These are phyloP conservation scores for Scaptomyza parva DNA, from an alignment of 2,888 invertebrate genomes.

Conservation along the genomic window DNA sequence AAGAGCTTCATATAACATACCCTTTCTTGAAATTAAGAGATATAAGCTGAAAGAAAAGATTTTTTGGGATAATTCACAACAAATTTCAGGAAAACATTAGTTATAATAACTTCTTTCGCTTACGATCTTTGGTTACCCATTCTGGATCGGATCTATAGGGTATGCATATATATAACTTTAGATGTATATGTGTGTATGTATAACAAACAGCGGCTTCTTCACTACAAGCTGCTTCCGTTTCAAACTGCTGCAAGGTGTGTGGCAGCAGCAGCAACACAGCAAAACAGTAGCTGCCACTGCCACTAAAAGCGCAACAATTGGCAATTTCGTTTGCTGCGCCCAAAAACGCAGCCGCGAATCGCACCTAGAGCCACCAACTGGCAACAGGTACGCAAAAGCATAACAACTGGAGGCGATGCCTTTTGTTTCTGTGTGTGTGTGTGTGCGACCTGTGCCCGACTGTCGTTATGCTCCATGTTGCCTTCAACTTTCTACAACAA, in stretches of 20 bases:
- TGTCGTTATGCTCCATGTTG: constrained; percentile 45
- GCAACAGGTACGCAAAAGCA: constrained; percentile 69
- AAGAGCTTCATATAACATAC: constrained; percentile 11
- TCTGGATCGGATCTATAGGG: not conserved
- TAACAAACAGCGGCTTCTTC: constrained; percentile 24
- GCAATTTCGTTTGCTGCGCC: constrained; percentile 76
- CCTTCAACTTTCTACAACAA: constrained; percentile 68
- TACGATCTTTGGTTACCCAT: not conserved
- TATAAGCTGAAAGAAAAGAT: not conserved
- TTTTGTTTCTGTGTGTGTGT: constrained; percentile 22
- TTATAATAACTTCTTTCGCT: too few relatives aligned
- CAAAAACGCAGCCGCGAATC: constrained; percentile 52
- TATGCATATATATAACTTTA: not conserved
- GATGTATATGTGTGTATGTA: constrained; percentile 1
- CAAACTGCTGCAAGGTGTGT: constrained; percentile 68
- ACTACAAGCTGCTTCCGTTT: constrained; percentile 56
- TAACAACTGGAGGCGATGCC: constrained; percentile 37
- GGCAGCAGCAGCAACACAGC: constrained; percentile 49
- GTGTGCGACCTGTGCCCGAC: constrained; percentile 50
- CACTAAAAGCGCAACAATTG: constrained; percentile 71
- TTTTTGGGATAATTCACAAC: too few relatives aligned
- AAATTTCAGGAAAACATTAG: too few relatives aligned
- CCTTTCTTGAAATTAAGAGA: not conserved
- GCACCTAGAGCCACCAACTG: constrained; percentile 27
- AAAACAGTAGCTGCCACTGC: constrained; percentile 68